Conservation (phyloP, 2,113 vertebrate species). For the Nycticebus coucang region DNA sequence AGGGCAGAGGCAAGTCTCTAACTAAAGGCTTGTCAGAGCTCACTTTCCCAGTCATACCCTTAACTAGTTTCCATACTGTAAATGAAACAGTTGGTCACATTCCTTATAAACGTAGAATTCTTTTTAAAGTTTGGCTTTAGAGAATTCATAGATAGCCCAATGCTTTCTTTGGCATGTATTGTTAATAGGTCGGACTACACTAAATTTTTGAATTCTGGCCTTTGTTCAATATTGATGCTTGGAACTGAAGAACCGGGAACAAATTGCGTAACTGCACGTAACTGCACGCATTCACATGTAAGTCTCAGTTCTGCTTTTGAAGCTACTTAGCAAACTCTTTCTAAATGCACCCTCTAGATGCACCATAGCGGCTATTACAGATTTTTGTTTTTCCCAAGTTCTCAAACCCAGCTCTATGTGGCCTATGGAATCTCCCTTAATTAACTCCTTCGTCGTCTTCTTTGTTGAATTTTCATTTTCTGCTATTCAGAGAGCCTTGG, state of each 20-base stretch:
- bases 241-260: slow-evolving; percentile 20
- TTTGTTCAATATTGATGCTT: slow-evolving; percentile 29
- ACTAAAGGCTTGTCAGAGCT: not conserved
- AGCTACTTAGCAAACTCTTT: not conserved
- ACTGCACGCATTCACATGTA: slow-evolving; percentile 39
- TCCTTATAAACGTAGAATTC: not conserved
- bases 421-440: not conserved
- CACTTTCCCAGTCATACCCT: not conserved
- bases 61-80: not conserved
- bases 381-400: not conserved
- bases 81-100: not conserved
- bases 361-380: not conserved
- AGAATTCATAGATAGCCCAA: not conserved
- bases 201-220: slow-evolving; percentile 1
- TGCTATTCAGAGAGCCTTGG: not conserved
- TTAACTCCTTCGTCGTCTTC: not conserved
- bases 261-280: not conserved
- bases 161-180: slow-evolving; percentile 27
- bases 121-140: slow-evolving; percentile 10
- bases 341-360: slow-evolving; percentile 13
- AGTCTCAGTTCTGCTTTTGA: slow-evolving; percentile 13
- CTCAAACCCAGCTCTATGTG: not conserved
- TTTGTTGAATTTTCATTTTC: not conserved
- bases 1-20: not conserved
- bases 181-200: slow-evolving; percentile 7